phyloP scores from a whole-genome alignment of 2,113 vertebrate species.

The Ptychochromis oligacanthus region DNA sequence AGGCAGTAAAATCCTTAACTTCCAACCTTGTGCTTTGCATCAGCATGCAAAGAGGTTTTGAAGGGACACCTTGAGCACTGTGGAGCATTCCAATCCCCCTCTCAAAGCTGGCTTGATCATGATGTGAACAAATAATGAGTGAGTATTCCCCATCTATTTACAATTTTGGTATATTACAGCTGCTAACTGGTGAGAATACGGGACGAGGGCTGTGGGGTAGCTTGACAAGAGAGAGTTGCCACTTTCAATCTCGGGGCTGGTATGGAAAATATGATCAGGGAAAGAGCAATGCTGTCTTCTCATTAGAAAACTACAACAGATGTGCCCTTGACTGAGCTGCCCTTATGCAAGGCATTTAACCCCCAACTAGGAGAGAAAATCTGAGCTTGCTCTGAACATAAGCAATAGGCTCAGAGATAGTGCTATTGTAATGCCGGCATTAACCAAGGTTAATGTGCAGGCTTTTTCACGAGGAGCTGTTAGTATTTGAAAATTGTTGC shows the following conservation, averaged over 20 bases:
- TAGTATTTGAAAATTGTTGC: background rate
- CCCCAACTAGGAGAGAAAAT: background rate
- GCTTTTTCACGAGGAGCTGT: background rate
- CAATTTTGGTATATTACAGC: background rate
- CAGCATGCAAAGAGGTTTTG: background rate
- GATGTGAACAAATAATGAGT: slow-evolving; percentile 25
- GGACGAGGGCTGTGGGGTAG: background rate
- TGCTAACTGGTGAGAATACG: background rate
- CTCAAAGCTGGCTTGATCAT: background rate
- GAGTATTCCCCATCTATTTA: background rate
- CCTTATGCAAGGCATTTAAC: background rate
- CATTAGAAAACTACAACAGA: background rate
- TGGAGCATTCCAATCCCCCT: slow-evolving; percentile 12
- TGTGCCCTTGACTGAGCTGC: background rate
- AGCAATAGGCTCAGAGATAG: background rate
- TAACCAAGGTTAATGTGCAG: background rate
- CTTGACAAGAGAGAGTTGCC: background rate
- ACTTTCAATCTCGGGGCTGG: background rate
- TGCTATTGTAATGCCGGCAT: background rate
- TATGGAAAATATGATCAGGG: background rate
- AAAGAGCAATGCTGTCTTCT: background rate
- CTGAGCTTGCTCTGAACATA: background rate
- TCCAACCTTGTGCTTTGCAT: slow-evolving; percentile 7
- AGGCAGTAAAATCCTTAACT: background rate
- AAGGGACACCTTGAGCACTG: background rate